Percentiles rank a stretch among this genome's conserved stretches.
These are phyloP conservation scores for Tenodera sinensis DNA, from an alignment of 2,888 invertebrate genomes.

Conservation along the genomic window DNA sequence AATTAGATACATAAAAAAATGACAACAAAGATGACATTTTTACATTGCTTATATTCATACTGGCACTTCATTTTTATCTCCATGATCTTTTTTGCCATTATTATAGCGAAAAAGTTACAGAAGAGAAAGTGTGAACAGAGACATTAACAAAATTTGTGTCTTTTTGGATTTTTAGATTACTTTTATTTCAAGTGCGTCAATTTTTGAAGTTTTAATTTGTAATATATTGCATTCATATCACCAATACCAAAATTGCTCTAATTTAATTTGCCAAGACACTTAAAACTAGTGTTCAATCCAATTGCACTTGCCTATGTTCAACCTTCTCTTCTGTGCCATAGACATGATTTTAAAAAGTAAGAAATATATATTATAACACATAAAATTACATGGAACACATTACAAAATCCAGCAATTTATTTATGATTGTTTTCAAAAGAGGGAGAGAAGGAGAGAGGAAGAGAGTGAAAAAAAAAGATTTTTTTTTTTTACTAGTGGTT, in stretches of 20 bases:
- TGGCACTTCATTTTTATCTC: conserved; percentile 14
- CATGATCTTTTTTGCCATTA: conserved; percentile 7
- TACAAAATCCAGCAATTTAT: conserved; percentile 14
- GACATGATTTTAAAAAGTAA: conserved; percentile 8
- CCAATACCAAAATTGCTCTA: neutral
- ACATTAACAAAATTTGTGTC: neutral
- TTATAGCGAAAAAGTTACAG: conserved; percentile 1
- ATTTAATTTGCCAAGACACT: neutral
- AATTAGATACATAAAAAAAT: conserved; percentile 18
- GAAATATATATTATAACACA: conserved; percentile 19
- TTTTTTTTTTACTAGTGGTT: neutral
- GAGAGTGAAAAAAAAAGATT: neutral
- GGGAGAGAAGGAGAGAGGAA: neutral
- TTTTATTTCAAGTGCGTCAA: neutral
- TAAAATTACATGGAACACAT: conserved; percentile 16
- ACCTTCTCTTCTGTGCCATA: neutral
- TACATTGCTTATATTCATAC: conserved; percentile 15
- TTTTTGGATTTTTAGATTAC: neutral
- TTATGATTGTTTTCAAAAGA: conserved; percentile 5
- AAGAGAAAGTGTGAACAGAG: conserved; percentile 1
- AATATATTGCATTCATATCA: neutral
- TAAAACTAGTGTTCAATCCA: neutral
- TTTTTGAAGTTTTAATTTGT: neutral
- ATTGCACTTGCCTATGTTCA: neutral
- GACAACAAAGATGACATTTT: conserved; percentile 13